These are phyloP conservation scores for Barbus barbus DNA, from an alignment of 2,113 vertebrate genomes.

Conservation along the genomic window DNA sequence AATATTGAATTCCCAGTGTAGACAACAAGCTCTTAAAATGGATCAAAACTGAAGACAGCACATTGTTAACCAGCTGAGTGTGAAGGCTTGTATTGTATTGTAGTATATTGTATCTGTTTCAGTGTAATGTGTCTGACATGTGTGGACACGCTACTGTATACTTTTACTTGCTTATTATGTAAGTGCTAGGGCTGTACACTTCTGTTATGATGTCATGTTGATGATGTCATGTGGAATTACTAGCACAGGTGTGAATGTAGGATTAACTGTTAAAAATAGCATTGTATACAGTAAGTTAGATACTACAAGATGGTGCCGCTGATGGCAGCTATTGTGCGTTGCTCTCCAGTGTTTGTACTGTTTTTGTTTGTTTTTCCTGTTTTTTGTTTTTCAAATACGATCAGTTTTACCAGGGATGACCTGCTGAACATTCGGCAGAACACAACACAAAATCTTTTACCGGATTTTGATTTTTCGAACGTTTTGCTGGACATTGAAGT, in stretches of 20 bases:
- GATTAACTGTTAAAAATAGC: conserved; percentile 4
- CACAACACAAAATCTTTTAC: too few species aligned
- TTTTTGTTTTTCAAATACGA: too few species aligned
- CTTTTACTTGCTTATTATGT: background rate
- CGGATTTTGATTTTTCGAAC: too few species aligned
- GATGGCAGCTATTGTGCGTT: too few species aligned
- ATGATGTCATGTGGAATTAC: conserved; percentile 1
- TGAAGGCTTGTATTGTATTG: background rate
- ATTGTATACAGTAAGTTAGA: background rate
- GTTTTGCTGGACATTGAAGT: too few species aligned
- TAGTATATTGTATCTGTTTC: background rate
- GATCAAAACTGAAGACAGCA: background rate
- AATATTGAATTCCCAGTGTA: background rate
- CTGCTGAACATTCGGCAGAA: too few species aligned
- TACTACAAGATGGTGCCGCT: too few species aligned
- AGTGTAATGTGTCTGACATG: background rate
- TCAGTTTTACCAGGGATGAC: too few species aligned
- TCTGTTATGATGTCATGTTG: background rate
- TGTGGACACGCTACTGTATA: background rate
- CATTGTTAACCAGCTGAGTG: background rate
- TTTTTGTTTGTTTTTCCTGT: too few species aligned
- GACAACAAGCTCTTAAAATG: background rate
- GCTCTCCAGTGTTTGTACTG: too few species aligned
- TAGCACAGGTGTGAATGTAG: conserved; percentile 5
- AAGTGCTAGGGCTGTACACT: background rate